Percentiles rank a stretch among this genome's conserved stretches.
phyloP scores from a whole-genome alignment of 2,113 vertebrate species.

The Brachypodius melanocephalos region DNA sequence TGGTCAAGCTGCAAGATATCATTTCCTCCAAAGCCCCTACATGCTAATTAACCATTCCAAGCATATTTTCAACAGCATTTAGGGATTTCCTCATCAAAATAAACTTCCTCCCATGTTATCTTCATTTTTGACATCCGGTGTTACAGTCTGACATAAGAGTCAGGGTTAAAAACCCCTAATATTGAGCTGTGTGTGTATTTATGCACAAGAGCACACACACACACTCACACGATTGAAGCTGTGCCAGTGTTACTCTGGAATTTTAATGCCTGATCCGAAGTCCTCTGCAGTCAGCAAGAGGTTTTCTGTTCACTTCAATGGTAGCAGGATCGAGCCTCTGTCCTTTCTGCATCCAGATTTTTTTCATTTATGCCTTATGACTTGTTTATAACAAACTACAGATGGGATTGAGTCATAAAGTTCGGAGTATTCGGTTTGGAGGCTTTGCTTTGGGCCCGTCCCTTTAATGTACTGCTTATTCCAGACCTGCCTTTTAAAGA shows the following conservation, averaged over 20 bases:
- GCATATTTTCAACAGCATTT: constrained; percentile 75
- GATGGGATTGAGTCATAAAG: constrained; percentile 66
- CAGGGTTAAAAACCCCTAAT: background rate
- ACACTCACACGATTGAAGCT: constrained; percentile 30
- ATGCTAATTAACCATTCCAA: constrained; percentile 78
- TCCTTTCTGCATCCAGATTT: constrained; percentile 64
- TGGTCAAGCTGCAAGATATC: constrained; percentile 50
- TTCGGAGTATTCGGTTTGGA: constrained; percentile 32
- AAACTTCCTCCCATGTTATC: constrained; percentile 77
- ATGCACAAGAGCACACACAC: background rate
- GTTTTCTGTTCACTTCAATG: constrained; percentile 51
- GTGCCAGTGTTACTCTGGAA: constrained; percentile 61
- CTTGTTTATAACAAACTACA: constrained; percentile 68
- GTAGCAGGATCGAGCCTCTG: constrained; percentile 44
- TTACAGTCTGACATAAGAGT: background rate
- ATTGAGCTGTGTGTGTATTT: background rate
- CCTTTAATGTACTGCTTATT: constrained; percentile 52
- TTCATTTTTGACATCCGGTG: constrained; percentile 67
- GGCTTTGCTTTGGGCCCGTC: constrained; percentile 55
- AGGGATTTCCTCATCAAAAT: constrained; percentile 83
- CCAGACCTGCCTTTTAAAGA: constrained; percentile 50
- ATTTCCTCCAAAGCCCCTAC: constrained; percentile 71
- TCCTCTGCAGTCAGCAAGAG: constrained; percentile 57
- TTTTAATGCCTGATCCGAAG: constrained; percentile 52
- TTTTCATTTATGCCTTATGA: constrained; percentile 69